Evolutionary conservation across 2,797 vertebrate genomes (phyloP).

Genomic region (Myotis findleyi): DNA sequence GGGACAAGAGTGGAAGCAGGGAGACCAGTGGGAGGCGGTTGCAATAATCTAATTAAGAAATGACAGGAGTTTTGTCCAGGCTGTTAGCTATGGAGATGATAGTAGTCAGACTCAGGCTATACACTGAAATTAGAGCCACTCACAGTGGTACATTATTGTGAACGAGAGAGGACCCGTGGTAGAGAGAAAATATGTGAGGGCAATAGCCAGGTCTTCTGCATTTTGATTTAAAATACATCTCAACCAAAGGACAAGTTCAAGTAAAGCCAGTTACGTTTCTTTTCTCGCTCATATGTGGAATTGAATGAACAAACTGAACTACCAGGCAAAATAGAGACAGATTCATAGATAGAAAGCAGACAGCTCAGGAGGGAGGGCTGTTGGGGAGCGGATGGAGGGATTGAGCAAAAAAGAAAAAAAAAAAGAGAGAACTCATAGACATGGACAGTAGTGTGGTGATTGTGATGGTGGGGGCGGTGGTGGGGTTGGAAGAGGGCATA

Average conservation of each 20-base stretch:
- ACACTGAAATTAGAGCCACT: background rate
- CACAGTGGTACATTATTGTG: background rate
- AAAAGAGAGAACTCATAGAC: background rate
- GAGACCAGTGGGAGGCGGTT: background rate
- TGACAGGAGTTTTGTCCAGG: background rate
- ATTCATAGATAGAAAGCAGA: background rate
- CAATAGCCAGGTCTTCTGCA: background rate
- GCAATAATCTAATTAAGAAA: background rate
- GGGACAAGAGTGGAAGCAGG: background rate
- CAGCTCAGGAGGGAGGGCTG: background rate
- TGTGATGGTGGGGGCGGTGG: too few relatives aligned
- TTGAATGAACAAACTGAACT: background rate
- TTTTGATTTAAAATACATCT: constrained; percentile 19
- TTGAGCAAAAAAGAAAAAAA: background rate
- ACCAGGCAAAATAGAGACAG: background rate
- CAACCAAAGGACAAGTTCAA: background rate
- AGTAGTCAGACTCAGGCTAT: background rate
- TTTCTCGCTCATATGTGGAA: background rate
- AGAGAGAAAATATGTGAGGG: background rate
- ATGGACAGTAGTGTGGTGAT: background rate
- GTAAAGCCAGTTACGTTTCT: background rate
- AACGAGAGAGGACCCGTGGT: background rate
- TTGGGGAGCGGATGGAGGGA: background rate
- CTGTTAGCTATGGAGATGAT: background rate
- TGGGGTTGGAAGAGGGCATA: background rate